Conservation (phyloP, 2,113 vertebrate genomes). For the Acrocephalus kingi region DNA sequence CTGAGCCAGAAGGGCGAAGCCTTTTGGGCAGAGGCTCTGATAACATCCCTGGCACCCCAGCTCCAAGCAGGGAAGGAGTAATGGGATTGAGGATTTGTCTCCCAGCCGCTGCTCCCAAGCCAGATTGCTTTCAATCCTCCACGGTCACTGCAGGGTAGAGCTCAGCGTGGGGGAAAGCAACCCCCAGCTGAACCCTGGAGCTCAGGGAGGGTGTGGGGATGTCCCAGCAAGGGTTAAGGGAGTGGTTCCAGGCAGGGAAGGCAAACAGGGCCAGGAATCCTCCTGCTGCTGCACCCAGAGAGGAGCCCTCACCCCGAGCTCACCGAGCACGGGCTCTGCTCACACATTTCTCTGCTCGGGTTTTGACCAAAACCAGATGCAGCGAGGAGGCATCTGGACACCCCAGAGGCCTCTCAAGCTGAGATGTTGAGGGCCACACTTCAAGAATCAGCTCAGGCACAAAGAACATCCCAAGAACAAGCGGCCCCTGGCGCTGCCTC, state of each 20-base stretch:
- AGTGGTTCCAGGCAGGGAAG: background rate
- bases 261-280: background rate
- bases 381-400: background rate
- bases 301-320: background rate
- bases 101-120: background rate
- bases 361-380: background rate
- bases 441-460: background rate
- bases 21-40: background rate
- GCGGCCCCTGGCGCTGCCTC: background rate
- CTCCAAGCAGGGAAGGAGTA: background rate
- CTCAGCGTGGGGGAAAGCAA: background rate
- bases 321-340: background rate
- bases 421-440: background rate
- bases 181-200: rapidly evolving
- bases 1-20: background rate
- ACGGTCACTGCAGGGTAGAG: background rate
- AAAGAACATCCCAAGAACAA: background rate
- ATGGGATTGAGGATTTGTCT: background rate
- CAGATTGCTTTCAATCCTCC: background rate
- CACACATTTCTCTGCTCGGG: background rate
- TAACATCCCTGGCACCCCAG: background rate
- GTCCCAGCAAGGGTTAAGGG: background rate
- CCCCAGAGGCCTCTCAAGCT: background rate
- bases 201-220: rapidly evolving
- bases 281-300: background rate